Evolutionary conservation across 2,888 invertebrate genomes (phyloP).

Genomic region (Eupithecia pulchellata): DNA sequence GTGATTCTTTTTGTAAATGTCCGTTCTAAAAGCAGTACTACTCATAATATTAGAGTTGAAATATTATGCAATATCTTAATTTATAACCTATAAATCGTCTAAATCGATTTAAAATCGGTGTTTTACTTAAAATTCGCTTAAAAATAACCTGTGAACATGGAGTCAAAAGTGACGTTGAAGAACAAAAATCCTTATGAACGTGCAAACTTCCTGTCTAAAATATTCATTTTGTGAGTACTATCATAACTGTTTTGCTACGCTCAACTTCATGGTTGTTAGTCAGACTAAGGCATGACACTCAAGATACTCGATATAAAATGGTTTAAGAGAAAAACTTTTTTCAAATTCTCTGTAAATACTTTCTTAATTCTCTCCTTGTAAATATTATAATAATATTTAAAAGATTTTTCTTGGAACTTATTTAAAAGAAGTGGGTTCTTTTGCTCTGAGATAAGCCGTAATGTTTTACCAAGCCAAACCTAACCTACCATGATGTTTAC

Average conservation of each 20-base stretch:
- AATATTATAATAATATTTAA: too few relatives aligned
- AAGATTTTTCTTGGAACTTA: background rate
- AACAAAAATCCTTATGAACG: constrained; percentile 86
- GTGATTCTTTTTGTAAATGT: constrained; percentile 40
- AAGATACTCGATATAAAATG: background rate
- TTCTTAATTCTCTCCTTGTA: too few relatives aligned
- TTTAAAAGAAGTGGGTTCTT: background rate
- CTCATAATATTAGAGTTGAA: constrained; percentile 42
- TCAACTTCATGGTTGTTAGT: background rate
- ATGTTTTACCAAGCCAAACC: background rate
- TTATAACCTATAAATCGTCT: background rate
- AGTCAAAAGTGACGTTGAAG: constrained; percentile 85
- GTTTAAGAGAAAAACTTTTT: too few relatives aligned
- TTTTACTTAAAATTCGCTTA: constrained; percentile 18
- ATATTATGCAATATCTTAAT: constrained; percentile 51
- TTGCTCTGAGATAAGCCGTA: background rate
- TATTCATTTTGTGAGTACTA: constrained; percentile 87
- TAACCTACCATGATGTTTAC: background rate
- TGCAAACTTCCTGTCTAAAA: constrained; percentile 85
- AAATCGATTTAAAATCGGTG: background rate
- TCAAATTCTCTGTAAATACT: too few relatives aligned
- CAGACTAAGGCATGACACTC: background rate
- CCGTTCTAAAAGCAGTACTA: constrained; percentile 31
- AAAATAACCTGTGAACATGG: constrained; percentile 73
- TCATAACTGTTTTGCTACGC: background rate